phyloP scores from a whole-genome alignment of 2,797 vertebrate species.

The Gorsachius magnificus region DNA sequence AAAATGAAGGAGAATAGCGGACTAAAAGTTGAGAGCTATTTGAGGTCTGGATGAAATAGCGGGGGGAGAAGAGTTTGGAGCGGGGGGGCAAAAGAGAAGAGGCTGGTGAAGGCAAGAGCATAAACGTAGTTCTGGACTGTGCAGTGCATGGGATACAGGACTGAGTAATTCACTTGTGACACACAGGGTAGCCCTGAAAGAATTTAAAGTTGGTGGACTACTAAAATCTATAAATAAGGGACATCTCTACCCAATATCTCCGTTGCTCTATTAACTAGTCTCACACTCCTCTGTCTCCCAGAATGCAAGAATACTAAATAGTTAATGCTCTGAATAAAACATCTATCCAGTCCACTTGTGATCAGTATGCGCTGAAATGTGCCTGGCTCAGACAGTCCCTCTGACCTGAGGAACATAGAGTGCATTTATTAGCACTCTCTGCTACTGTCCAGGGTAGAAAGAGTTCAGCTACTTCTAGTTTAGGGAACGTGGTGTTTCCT shows the following conservation, averaged over 20 bases:
- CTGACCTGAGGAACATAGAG: neutral
- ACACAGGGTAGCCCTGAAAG: neutral
- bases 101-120: neutral
- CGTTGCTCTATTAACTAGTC: neutral
- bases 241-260: neutral
- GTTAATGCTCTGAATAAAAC: constrained; percentile 56
- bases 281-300: neutral
- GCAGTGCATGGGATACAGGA: neutral
- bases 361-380: neutral
- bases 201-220: neutral
- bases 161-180: neutral
- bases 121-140: neutral
- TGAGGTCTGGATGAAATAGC: neutral
- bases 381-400: constrained; percentile 15
- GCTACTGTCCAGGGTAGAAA: neutral
- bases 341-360: neutral
- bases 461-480: neutral
- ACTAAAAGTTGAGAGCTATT: neutral
- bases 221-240: neutral
- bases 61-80: neutral
- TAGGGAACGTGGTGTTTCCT: neutral
- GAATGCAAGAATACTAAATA: constrained; percentile 27
- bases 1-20: neutral
- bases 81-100: neutral
- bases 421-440: constrained; percentile 2